These are phyloP conservation scores for Labrus mixtus DNA, from an alignment of 2,113 vertebrate genomes.

Conservation along the genomic window DNA sequence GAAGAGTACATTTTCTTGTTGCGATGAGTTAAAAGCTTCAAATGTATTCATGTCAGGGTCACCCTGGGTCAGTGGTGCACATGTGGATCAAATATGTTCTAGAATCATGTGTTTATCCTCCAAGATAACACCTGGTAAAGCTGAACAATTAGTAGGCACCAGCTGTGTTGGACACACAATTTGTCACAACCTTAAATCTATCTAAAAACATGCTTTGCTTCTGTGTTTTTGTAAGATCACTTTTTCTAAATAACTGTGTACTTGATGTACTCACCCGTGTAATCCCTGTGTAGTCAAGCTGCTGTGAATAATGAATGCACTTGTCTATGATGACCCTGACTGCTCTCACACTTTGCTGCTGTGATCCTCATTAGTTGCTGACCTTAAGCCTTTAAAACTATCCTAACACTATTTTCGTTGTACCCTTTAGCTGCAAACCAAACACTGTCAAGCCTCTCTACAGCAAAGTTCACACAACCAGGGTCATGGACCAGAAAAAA, in stretches of 20 bases:
- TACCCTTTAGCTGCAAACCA: conserved; percentile 23
- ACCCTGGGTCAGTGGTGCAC: not conserved
- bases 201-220: not conserved
- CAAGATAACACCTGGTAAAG: not conserved
- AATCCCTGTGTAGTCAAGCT: conserved; percentile 22
- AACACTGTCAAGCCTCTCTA: conserved; percentile 43
- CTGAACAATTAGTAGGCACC: not conserved
- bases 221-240: not conserved
- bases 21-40: not conserved
- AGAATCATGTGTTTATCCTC: not conserved
- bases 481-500: conserved; percentile 12
- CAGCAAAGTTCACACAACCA: conserved; percentile 18
- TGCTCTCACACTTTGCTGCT: conserved; percentile 55
- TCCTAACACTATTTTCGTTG: conserved; percentile 33
- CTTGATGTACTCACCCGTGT: conserved; percentile 4
- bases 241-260: conserved; percentile 3
- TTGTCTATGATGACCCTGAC: conserved; percentile 46
- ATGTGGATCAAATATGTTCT: not conserved
- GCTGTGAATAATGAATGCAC: conserved; percentile 55
- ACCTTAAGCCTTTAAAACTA: conserved; percentile 20
- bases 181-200: not conserved
- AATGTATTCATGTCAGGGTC: not conserved
- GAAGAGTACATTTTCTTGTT: not conserved
- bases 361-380: conserved; percentile 42
- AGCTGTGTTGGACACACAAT: not conserved